Conservation (phyloP, 2,797 vertebrate species). For the Danio jaintianensis region DNA sequence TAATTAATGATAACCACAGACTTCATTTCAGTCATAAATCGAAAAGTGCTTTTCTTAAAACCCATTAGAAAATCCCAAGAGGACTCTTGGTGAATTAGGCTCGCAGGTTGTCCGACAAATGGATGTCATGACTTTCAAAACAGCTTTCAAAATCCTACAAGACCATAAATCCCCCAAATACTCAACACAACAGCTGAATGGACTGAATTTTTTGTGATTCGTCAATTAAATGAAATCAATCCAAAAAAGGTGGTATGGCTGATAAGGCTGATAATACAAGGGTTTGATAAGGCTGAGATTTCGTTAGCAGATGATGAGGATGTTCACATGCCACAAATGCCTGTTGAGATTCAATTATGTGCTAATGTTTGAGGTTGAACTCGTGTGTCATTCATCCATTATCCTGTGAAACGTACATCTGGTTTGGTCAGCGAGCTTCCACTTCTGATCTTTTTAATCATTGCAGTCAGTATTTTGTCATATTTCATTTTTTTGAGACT, state of each 20-base stretch:
- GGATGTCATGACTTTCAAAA: background rate
- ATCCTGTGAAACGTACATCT: background rate
- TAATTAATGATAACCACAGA: background rate
- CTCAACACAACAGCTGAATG: background rate
- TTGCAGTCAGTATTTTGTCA: background rate
- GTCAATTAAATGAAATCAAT: slow-evolving; percentile 1
- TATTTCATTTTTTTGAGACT: background rate
- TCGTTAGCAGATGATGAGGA: background rate
- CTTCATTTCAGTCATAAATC: background rate
- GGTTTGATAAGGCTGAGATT: background rate
- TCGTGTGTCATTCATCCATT: background rate
- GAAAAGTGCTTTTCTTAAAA: background rate
- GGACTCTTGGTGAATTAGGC: background rate
- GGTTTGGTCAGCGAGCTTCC: background rate
- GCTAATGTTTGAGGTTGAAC: background rate
- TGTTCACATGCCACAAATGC: background rate
- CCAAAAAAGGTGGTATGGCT: background rate
- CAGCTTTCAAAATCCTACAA: background rate
- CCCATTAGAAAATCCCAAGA: slow-evolving; percentile 8
- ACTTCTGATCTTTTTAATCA: background rate
- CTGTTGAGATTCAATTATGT: background rate
- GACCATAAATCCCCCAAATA: background rate
- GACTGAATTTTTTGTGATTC: background rate
- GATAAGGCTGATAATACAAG: background rate
- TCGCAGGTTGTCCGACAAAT: background rate